These are phyloP conservation scores for Drosophila tanythrix DNA, from an alignment of 2,888 invertebrate species.

Conservation along the genomic window DNA sequence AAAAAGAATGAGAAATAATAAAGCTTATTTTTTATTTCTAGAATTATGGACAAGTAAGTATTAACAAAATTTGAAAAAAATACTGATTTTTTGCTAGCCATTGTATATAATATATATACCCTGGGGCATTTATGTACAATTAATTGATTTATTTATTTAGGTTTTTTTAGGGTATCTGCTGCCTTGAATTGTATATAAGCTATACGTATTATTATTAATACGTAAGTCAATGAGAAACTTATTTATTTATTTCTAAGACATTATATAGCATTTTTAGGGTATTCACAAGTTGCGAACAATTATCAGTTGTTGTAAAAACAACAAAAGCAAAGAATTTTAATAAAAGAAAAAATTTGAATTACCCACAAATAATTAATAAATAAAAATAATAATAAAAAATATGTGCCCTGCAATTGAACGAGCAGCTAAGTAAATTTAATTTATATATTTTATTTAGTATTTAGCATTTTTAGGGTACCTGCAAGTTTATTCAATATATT, in stretches of 20 bases:
- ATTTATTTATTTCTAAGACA: neutral
- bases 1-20: slow-evolving; percentile 47
- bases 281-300: neutral
- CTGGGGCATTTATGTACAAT: neutral
- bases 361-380: too few relatives aligned
- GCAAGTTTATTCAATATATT: neutral
- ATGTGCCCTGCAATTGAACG: too few relatives aligned
- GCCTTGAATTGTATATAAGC: neutral
- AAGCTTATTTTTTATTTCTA: slow-evolving; percentile 17
- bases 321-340: too few relatives aligned
- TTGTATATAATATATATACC: too few relatives aligned
- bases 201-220: neutral
- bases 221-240: neutral
- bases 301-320: neutral
- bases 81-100: neutral
- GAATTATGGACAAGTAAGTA: neutral
- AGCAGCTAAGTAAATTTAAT: neutral
- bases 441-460: neutral
- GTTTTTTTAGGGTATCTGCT: neutral
- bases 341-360: neutral
- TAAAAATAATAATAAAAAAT: too few relatives aligned
- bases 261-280: neutral
- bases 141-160: neutral
- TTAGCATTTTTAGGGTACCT: neutral
- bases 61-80: slow-evolving; percentile 1